A percentile compares a stretch with the other conserved stretches of the same genome.
Evolutionary conservation across 2,888 invertebrate species (phyloP).

Genomic region (Tryphoninae sp.): DNA sequence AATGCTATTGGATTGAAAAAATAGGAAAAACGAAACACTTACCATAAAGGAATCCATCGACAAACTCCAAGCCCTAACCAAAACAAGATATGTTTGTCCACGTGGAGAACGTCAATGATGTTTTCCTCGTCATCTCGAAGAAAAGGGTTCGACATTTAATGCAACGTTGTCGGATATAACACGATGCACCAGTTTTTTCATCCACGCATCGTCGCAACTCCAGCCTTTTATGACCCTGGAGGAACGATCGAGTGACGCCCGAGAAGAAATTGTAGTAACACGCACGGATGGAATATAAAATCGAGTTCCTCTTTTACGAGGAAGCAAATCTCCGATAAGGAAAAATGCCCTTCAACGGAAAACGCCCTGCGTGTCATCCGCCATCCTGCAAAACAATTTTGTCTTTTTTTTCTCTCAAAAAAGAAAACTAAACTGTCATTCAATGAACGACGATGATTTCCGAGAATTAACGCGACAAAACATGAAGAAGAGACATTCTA

Average conservation of each 20-base stretch:
- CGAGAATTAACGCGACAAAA: conserved; percentile 1
- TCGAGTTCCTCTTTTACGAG: conserved; percentile 3
- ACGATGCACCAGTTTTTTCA: conserved; percentile 35
- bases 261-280: conserved; percentile 40
- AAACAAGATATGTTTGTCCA: conserved; percentile 2
- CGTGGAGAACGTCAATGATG: conserved; percentile 50
- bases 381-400: background rate
- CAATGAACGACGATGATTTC: conserved; percentile 47
- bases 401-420: background rate
- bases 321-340: conserved; percentile 21
- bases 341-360: conserved; percentile 8
- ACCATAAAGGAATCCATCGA: background rate
- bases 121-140: background rate
- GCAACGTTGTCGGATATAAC: background rate
- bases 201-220: conserved; percentile 14
- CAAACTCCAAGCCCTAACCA: conserved; percentile 20
- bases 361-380: background rate
- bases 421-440: conserved; percentile 9
- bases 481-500: conserved; percentile 24
- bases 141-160: conserved; percentile 56
- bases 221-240: conserved; percentile 36
- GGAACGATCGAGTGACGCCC: background rate
- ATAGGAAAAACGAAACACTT: no score
- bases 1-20: no score
- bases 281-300: conserved; percentile 41